phyloP scores from a whole-genome alignment of 1,140 invertebrate species.

The Bombus terrestris region DNA sequence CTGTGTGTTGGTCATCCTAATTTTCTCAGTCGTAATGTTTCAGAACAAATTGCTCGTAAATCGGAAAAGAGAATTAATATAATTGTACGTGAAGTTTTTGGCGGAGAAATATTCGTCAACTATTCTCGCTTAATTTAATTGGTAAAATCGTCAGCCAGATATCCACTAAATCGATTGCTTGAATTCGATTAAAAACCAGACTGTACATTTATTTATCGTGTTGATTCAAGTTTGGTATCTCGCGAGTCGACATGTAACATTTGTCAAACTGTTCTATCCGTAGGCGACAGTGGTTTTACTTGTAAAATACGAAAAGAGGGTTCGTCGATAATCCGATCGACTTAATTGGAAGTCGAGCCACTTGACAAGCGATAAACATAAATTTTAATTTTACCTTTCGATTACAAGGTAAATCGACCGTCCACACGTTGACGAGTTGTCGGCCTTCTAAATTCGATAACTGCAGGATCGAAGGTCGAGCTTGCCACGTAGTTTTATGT shows the following conservation, averaged over 20 bases:
- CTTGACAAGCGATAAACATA: neutral
- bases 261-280: neutral
- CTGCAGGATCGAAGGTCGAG: too few species aligned
- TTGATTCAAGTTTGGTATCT: neutral
- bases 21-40: neutral
- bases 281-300: neutral
- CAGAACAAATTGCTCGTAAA: neutral
- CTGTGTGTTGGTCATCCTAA: too few species aligned
- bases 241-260: neutral
- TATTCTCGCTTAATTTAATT: neutral
- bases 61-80: neutral
- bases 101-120: neutral
- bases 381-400: neutral
- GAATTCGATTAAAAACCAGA: constrained; percentile 8
- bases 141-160: neutral
- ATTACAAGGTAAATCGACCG: neutral
- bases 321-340: neutral
- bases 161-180: constrained; percentile 13
- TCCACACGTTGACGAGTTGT: too few species aligned
- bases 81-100: neutral
- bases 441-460: neutral
- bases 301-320: neutral
- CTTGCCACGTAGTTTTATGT: too few species aligned
- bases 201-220: neutral
- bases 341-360: neutral